Evolutionary conservation across 1,140 invertebrate species (phyloP).

Genomic region (Calephelis virginiensis): DNA sequence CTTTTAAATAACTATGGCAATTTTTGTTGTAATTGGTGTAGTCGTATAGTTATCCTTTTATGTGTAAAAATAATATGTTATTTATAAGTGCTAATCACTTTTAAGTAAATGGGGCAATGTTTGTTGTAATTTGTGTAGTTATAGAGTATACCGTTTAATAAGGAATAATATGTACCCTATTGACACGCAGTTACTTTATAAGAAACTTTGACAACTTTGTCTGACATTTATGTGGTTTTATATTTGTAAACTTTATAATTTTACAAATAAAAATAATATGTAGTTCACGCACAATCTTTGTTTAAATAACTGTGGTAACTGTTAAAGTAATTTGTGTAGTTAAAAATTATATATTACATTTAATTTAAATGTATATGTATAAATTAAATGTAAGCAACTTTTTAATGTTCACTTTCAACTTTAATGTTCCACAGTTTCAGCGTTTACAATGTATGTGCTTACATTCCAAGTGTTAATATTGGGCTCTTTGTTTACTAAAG

Average conservation of each 20-base stretch:
- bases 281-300: constrained; percentile 4
- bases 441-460: too few relatives aligned
- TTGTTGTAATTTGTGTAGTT: constrained; percentile 28
- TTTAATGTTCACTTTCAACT: too few relatives aligned
- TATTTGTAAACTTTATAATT: not conserved
- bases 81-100: constrained; percentile 22
- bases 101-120: constrained; percentile 33
- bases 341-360: constrained; percentile 22
- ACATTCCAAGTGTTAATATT: too few relatives aligned
- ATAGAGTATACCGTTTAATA: constrained; percentile 20
- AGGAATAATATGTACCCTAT: too few relatives aligned
- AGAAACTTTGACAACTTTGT: constrained; percentile 30
- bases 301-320: constrained; percentile 33
- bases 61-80: too few relatives aligned
- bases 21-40: constrained; percentile 27
- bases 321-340: constrained; percentile 27
- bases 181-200: constrained; percentile 12
- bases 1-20: constrained; percentile 34
- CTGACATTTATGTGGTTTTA: constrained; percentile 25
- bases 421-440: too few relatives aligned
- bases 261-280: not conserved
- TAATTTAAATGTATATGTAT: not conserved
- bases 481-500: too few relatives aligned
- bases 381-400: too few relatives aligned
- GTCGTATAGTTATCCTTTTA: constrained; percentile 20